phyloP scores from a whole-genome alignment of 2,888 invertebrate genomes.

The Sipha maydis region DNA sequence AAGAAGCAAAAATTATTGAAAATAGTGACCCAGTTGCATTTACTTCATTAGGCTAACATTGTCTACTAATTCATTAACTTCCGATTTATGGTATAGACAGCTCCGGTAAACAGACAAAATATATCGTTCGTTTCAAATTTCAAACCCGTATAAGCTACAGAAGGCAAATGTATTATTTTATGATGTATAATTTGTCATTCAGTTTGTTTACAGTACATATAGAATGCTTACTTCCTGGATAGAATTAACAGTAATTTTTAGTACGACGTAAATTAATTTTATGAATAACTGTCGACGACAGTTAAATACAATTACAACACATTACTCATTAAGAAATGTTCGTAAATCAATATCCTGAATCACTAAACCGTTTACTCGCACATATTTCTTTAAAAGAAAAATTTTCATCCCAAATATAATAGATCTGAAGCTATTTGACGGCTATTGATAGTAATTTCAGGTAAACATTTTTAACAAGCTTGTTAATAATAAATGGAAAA shows the following conservation, averaged over 20 bases:
- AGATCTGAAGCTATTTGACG: neutral
- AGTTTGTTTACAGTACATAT: neutral
- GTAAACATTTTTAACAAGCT: neutral
- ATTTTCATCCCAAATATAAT: neutral
- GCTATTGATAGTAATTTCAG: neutral
- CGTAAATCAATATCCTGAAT: constrained; percentile 26
- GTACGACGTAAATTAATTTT: constrained; percentile 10
- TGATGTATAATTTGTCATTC: constrained; percentile 21
- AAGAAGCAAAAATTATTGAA: constrained; percentile 46
- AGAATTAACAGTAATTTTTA: constrained; percentile 12
- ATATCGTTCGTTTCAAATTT: constrained; percentile 4
- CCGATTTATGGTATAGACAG: constrained; percentile 21
- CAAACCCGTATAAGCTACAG: neutral
- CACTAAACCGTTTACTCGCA: neutral
- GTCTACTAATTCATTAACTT: constrained; percentile 46
- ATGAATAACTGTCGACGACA: constrained; percentile 1
- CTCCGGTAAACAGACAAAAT: neutral
- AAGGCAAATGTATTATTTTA: neutral
- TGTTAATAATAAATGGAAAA: neutral
- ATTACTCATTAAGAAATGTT: constrained; percentile 37
- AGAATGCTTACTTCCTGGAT: constrained; percentile 12
- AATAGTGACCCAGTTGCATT: constrained; percentile 55
- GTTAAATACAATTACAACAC: neutral
- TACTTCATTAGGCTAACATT: constrained; percentile 51
- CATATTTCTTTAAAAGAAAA: neutral